Evolutionary conservation across 2,888 invertebrate genomes (phyloP).

Genomic region (Ophion ellenae): DNA sequence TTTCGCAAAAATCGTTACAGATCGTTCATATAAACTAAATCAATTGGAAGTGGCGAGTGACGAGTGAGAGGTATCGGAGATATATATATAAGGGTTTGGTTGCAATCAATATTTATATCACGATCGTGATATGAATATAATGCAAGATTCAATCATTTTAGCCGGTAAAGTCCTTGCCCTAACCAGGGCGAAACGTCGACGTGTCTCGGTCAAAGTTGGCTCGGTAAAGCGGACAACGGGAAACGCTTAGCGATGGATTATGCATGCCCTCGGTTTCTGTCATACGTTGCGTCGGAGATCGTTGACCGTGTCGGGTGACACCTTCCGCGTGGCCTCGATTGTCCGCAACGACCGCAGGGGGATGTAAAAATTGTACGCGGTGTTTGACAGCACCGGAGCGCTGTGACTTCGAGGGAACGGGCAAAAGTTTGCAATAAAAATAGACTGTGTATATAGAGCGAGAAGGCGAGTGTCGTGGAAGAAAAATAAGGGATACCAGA

Average conservation of each 20-base stretch:
- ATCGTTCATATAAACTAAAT: no score
- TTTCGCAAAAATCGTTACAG: no score
- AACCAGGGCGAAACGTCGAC: background rate
- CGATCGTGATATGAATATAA: no score
- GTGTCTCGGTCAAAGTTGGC: background rate
- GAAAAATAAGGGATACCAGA: background rate
- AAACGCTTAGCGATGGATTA: constrained; percentile 72
- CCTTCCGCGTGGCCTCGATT: constrained; percentile 4
- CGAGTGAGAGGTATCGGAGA: no score
- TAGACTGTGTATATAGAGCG: background rate
- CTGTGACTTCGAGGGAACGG: background rate
- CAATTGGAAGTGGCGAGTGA: no score
- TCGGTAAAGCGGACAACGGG: background rate
- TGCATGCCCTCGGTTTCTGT: constrained; percentile 73
- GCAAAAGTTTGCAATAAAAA: constrained; percentile 6
- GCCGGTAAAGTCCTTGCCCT: background rate
- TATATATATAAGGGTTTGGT: no score
- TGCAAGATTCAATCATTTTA: background rate
- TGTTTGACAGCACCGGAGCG: background rate
- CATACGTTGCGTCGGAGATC: constrained; percentile 64
- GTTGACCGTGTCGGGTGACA: constrained; percentile 22
- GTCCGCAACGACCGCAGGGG: background rate
- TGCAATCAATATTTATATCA: no score
- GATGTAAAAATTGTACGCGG: background rate
- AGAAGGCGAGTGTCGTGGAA: background rate